Conservation (phyloP, 2,888 invertebrate species). For the Dexiosoma caninum region DNA sequence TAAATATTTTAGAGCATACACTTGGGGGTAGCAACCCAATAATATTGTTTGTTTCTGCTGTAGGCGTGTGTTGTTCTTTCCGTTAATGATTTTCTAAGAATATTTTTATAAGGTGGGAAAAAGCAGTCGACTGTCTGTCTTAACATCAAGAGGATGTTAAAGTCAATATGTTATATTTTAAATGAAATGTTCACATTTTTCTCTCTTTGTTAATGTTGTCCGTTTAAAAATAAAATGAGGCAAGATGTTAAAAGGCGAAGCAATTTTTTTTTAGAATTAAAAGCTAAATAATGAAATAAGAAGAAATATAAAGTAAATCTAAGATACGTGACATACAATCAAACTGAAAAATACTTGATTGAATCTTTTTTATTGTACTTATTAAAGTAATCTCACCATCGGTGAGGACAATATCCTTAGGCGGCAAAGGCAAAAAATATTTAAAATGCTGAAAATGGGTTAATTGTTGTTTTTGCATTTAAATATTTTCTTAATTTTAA, state of each 20-base stretch:
- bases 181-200: background rate
- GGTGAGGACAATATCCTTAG: too few relatives aligned
- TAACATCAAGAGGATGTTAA: background rate
- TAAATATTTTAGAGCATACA: slow-evolving; percentile 20
- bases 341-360: too few relatives aligned
- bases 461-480: too few relatives aligned
- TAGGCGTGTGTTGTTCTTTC: background rate
- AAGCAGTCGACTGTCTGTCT: background rate
- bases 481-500: too few relatives aligned
- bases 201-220: background rate
- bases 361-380: too few relatives aligned
- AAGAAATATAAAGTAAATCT: background rate
- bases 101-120: background rate
- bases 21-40: background rate
- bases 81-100: slow-evolving; percentile 42
- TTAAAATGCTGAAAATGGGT: too few relatives aligned
- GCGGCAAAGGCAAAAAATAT: too few relatives aligned
- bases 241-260: background rate
- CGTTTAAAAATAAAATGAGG: background rate
- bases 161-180: background rate
- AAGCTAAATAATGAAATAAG: background rate
- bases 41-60: background rate
- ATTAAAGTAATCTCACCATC: too few relatives aligned
- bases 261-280: background rate
- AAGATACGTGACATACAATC: too few relatives aligned